Percentiles rank a stretch among this genome's conserved stretches.
Conservation (phyloP, 1,140 invertebrate genomes). For the Coelopa frigida region DNA sequence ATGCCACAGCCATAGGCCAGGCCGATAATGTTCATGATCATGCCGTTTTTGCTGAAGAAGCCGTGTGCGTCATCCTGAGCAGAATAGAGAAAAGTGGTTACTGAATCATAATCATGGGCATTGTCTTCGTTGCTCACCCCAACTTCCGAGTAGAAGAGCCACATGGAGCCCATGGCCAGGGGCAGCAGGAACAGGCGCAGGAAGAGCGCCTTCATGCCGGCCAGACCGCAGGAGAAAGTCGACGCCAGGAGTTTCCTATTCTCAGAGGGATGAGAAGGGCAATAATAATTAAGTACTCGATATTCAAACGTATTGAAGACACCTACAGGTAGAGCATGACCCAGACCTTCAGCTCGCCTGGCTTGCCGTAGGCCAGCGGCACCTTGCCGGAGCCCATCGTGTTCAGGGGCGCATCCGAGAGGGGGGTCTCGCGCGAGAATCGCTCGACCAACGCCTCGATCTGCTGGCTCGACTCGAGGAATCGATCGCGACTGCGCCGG, state of each 20-base stretch:
- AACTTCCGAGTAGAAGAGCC: constrained; percentile 70
- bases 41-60: constrained; percentile 67
- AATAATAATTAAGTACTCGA: constrained; percentile 6
- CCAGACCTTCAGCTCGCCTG: constrained; percentile 62
- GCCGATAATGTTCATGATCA: constrained; percentile 73
- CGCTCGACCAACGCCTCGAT: constrained; percentile 86
- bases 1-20: constrained; percentile 73
- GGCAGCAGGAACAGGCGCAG: constrained; percentile 69
- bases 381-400: constrained; percentile 60
- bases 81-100: constrained; percentile 4
- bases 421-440: constrained; percentile 69
- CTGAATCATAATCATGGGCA: too few species aligned
- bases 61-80: constrained; percentile 60
- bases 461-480: constrained; percentile 82
- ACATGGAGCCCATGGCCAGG: constrained; percentile 67
- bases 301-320: neutral
- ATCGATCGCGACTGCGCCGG: constrained; percentile 61
- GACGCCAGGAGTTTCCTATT: constrained; percentile 65
- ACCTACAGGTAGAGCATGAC: constrained; percentile 71
- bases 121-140: constrained; percentile 51
- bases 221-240: constrained; percentile 67
- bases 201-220: constrained; percentile 64
- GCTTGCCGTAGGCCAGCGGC: constrained; percentile 65
- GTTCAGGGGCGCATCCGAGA: constrained; percentile 38
- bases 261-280: neutral